Base-by-base conservation (phyloP, 2,113 vertebrate genomes). In the Cairina moschata region DNA sequence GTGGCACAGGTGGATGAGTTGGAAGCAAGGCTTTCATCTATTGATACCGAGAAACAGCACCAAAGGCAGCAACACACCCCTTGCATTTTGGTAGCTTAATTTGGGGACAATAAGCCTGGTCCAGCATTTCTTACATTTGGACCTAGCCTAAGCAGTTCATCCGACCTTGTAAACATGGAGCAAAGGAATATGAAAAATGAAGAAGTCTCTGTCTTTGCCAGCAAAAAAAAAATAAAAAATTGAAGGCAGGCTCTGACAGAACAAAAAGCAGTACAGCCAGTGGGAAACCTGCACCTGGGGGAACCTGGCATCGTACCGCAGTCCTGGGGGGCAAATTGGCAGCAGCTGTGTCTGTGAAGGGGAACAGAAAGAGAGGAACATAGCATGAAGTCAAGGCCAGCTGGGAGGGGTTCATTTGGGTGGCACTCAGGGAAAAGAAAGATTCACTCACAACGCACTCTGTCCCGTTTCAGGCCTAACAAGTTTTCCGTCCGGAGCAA, bases 401-500 rank as follows among this genome's bases (percentile, higher is more conserved):
- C 67, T 40, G 34, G 58, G 86, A 79, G 83, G 62, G 15, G n/a
- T 74, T 91, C 62, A 62, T 88, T 11, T 86, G 50, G 54, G 17
- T 17, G 26, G 29, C 0, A 0, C 44, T 83, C n/a, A 36, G 71
- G 40, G 74, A 68, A 83, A 77, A 82, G 9, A 82, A 85, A 81
- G 69, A 46, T 28, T 86, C 25, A 75, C 56, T 93, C 68, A n/a
- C 74, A 75, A 55, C 59, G 29, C 17, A 2, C 71, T 95, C 48
- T 96, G 28, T 40, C 26, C 95, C 48, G n/a, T 97, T 97, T 90
- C 95, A 98, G 98, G 87, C 82, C 90, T 17, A 96, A 62, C 29
- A 98, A 98, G 93, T 77, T 96, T 80, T 91, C 96, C 55, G 83
- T 40, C 87, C 96, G 98, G 91, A 98, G 95, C 91, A 96, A 67